Evolutionary conservation across 2,797 vertebrate species (phyloP).

Genomic region (Sparus aurata): DNA sequence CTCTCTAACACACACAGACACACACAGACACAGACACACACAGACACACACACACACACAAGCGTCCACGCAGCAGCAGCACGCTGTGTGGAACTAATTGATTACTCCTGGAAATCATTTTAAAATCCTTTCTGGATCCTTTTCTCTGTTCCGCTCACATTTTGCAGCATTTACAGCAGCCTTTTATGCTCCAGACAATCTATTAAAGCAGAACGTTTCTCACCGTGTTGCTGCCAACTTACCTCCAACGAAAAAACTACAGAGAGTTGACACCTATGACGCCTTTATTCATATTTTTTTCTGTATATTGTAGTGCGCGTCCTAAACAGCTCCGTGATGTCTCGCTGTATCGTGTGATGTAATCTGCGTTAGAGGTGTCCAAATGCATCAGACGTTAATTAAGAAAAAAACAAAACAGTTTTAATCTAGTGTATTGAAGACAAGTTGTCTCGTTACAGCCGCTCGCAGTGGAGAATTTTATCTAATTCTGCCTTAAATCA

Average conservation of each 20-base stretch:
- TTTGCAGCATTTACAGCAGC: conserved; percentile 47
- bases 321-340: background rate
- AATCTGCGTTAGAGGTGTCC: background rate
- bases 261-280: background rate
- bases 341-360: no score
- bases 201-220: conserved; percentile 57
- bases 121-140: conserved; percentile 61
- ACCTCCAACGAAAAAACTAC: conserved; percentile 37
- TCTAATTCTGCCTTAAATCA: background rate
- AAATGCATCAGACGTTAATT: background rate
- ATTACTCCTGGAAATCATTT: conserved; percentile 69
- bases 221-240: conserved; percentile 23
- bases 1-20: conserved; percentile 8
- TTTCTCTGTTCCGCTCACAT: conserved; percentile 58
- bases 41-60: conserved; percentile 27
- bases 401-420: background rate
- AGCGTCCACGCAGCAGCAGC: conserved; percentile 22
- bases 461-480: no score
- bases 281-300: background rate
- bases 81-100: conserved; percentile 72
- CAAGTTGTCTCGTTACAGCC: background rate
- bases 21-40: conserved; percentile 18
- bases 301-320: background rate
- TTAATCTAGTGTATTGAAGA: background rate
- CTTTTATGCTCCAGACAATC: conserved; percentile 59